These are phyloP conservation scores for Polymixis lichenea DNA, from an alignment of 2,888 invertebrate species.

Conservation along the genomic window DNA sequence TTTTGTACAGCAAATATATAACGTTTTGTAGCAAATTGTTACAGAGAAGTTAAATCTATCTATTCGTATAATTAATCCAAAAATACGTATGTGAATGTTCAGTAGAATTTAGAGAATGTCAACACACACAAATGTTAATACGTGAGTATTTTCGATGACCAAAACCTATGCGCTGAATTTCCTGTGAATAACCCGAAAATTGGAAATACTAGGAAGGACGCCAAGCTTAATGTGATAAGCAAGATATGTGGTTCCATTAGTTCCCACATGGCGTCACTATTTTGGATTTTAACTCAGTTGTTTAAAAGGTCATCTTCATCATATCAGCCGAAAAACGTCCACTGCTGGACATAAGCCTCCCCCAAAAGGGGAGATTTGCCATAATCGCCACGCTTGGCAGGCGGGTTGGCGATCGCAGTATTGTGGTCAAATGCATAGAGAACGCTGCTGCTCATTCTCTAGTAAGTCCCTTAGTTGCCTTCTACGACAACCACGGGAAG, in stretches of 20 bases:
- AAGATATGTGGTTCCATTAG: not conserved
- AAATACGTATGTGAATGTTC: not conserved
- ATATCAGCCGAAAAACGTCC: too few species aligned
- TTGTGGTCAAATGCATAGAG: too few species aligned
- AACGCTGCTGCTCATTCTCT: too few species aligned
- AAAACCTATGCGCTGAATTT: not conserved
- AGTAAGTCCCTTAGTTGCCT: too few species aligned
- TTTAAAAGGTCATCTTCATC: too few species aligned
- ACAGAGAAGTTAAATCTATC: not conserved
- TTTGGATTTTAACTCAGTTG: too few species aligned
- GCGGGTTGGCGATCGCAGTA: too few species aligned
- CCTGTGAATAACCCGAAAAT: conserved; percentile 13
- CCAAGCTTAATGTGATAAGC: too few species aligned
- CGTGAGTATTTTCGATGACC: not conserved
- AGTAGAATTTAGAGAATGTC: not conserved
- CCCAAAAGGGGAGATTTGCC: too few species aligned
- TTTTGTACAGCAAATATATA: not conserved
- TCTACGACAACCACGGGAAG: too few species aligned
- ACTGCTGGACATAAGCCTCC: too few species aligned
- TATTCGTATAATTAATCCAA: not conserved
- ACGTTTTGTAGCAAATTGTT: not conserved
- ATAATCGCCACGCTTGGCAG: too few species aligned
- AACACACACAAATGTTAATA: not conserved
- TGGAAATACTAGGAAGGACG: not conserved
- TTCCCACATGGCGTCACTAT: not conserved